A percentile compares a stretch with the other conserved stretches of the same genome.
phyloP scores from a whole-genome alignment of 2,888 invertebrate species.

The Stomorhina lunata region DNA sequence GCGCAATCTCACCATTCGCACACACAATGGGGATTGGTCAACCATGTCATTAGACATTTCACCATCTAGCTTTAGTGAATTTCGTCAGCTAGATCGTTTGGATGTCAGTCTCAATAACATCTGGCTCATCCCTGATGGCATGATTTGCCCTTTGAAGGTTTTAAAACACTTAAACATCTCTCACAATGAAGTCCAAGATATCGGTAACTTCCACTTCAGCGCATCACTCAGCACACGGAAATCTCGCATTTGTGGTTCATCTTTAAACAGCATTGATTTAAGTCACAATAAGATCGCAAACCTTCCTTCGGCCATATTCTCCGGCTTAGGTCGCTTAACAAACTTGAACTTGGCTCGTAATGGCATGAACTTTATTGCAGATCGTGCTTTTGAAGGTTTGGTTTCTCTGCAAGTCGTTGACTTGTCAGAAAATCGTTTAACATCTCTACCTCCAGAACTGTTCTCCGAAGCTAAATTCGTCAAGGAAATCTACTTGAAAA shows the following conservation, averaged over 20 bases:
- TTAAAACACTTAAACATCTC: conserved; percentile 91
- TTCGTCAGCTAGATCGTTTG: conserved; percentile 89
- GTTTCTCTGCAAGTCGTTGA: conserved; percentile 91
- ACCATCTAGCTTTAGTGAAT: conserved; percentile 88
- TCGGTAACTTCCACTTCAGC: conserved; percentile 91
- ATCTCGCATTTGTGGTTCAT: conserved; percentile 81
- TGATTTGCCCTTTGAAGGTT: conserved; percentile 91
- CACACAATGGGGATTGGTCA: conserved; percentile 92
- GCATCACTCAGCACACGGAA: conserved; percentile 82
- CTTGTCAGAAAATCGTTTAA: conserved; percentile 93
- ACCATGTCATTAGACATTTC: conserved; percentile 92
- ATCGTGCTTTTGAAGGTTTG: conserved; percentile 90
- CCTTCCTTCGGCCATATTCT: conserved; percentile 90
- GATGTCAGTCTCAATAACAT: conserved; percentile 94
- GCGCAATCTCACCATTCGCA: conserved; percentile 90
- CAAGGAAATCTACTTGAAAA: conserved; percentile 93
- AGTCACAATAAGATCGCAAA: conserved; percentile 92
- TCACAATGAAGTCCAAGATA: conserved; percentile 92
- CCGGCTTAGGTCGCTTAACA: conserved; percentile 87
- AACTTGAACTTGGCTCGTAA: conserved; percentile 92
- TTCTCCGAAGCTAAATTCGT: conserved; percentile 90
- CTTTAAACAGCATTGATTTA: conserved; percentile 89
- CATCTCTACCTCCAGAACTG: conserved; percentile 91
- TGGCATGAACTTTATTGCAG: conserved; percentile 92
- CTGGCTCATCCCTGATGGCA: conserved; percentile 91